phyloP scores from a whole-genome alignment of 2,888 invertebrate genomes.

The Ryuthela nishihirai region DNA sequence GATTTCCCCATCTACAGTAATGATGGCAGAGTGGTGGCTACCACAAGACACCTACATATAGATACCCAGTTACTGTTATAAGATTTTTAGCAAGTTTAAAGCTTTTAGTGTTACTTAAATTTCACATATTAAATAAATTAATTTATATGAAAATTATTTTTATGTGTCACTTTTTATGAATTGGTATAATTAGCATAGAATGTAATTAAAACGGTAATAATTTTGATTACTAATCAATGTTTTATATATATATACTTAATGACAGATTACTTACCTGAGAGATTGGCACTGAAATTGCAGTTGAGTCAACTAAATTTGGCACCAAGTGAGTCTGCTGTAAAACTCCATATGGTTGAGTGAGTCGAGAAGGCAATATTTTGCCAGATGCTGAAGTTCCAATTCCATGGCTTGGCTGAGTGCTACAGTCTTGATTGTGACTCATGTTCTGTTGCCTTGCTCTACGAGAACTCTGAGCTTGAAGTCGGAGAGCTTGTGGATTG shows the following conservation, averaged over 20 bases:
- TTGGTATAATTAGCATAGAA: too few relatives aligned
- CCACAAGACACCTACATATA: slow-evolving; percentile 58
- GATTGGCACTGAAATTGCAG: slow-evolving; percentile 34
- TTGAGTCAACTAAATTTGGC: slow-evolving; percentile 46
- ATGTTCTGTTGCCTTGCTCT: slow-evolving; percentile 28
- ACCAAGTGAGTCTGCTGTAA: slow-evolving; percentile 44
- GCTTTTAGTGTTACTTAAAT: too few relatives aligned
- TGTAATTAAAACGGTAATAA: too few relatives aligned
- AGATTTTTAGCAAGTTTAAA: too few relatives aligned
- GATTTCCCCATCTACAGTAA: slow-evolving; percentile 66
- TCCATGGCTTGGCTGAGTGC: slow-evolving; percentile 7
- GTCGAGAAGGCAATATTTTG: slow-evolving; percentile 1
- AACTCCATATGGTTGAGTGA: slow-evolving; percentile 4
- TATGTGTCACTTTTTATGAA: too few relatives aligned
- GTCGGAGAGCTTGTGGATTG: slow-evolving; percentile 67
- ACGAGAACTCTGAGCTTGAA: slow-evolving; percentile 59
- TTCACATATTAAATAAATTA: not conserved
- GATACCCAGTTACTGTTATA: too few relatives aligned
- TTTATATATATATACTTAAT: too few relatives aligned
- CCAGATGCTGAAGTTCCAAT: not conserved
- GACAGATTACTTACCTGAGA: too few relatives aligned
- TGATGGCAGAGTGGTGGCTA: slow-evolving; percentile 73
- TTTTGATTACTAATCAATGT: too few relatives aligned
- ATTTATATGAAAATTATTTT: not conserved
- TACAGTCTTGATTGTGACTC: slow-evolving; percentile 7